Conservation (phyloP, 2,113 vertebrate genomes). For the Sporophila hypoxantha region DNA sequence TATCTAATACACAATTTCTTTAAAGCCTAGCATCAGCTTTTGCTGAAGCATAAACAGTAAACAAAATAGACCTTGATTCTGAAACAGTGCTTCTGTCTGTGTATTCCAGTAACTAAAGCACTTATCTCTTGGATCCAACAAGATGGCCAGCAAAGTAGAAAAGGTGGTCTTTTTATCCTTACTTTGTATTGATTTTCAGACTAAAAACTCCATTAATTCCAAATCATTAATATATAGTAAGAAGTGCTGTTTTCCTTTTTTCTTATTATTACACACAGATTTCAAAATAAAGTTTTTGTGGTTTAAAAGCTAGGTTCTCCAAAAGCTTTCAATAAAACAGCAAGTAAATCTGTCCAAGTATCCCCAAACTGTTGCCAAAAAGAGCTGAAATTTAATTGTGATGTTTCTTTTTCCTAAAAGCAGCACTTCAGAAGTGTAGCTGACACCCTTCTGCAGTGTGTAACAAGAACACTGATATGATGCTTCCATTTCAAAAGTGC, state of each 20-base stretch:
- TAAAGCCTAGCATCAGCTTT: not conserved
- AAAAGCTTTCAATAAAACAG: not conserved
- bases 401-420: not conserved
- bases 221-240: not conserved
- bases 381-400: not conserved
- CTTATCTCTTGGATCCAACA: not conserved
- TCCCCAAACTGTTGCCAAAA: not conserved
- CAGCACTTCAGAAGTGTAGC: not conserved
- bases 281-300: not conserved
- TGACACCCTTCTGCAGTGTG: rapidly evolving
- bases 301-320: not conserved
- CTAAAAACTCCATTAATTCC: not conserved
- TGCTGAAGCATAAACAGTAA: not conserved
- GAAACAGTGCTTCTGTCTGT: not conserved
- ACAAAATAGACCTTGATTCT: not conserved
- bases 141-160: not conserved
- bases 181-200: not conserved
- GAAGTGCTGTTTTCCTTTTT: not conserved
- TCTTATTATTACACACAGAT: not conserved
- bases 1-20: not conserved
- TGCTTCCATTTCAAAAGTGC: not conserved
- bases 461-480: not conserved
- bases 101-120: not conserved
- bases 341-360: not conserved
- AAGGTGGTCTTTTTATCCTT: not conserved